Conservation (phyloP, 2,113 vertebrate species). For the Lophochroa leadbeateri region DNA sequence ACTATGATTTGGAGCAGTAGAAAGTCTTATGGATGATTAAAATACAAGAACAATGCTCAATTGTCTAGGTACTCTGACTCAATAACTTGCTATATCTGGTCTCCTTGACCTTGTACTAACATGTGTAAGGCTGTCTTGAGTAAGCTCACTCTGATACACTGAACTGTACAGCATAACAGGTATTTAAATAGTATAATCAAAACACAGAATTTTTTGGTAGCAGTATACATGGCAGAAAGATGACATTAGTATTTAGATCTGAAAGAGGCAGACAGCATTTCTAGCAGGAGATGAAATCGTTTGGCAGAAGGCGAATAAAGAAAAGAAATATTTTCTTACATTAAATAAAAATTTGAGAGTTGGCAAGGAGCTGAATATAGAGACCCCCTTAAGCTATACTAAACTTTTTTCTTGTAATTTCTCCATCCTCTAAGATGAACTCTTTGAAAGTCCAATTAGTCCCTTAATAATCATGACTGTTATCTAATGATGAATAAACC, state of each 20-base stretch:
- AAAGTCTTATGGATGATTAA: neutral
- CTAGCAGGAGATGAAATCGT: neutral
- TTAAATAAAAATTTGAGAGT: neutral
- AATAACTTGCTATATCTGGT: neutral
- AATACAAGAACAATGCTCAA: neutral
- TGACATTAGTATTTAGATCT: neutral
- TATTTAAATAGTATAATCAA: neutral
- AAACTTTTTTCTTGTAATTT: constrained; percentile 13
- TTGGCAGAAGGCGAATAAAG: neutral
- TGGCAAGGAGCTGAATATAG: neutral
- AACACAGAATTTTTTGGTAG: neutral
- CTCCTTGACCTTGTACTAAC: neutral
- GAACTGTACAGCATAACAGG: neutral
- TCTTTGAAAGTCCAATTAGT: constrained; percentile 37
- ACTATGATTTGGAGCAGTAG: neutral
- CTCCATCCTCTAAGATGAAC: constrained; percentile 2
- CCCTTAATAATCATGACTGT: constrained; percentile 55
- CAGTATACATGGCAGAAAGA: neutral
- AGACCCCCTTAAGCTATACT: neutral
- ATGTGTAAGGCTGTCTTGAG: neutral
- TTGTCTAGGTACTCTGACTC: neutral
- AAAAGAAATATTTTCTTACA: neutral
- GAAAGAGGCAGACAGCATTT: neutral
- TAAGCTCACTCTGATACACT: neutral
- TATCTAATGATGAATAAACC: constrained; percentile 58